Evolutionary conservation across 2,888 invertebrate species (phyloP), one percentile per base, ranked within the genome.

Genomic region (Branchipolynoe longqiensis): DNA sequence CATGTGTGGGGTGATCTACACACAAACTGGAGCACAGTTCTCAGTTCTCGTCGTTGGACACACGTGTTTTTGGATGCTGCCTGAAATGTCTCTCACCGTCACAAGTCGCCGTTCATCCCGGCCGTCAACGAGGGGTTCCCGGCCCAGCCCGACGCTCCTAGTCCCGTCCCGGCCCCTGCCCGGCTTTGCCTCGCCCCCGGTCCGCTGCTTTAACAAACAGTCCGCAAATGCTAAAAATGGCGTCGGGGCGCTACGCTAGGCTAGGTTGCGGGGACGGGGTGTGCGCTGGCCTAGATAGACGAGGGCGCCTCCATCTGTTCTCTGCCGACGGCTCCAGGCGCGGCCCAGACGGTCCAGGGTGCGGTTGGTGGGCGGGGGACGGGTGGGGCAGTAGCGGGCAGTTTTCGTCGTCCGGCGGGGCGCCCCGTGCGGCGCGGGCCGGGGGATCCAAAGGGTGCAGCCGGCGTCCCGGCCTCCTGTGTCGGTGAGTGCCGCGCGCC

Each of bases 341-440:
- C 36, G 38, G 69, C 36, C 31, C 28, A 33, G 69, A 18, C 18
- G 8, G 36, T 33, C 38, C 69, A 25, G 69, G 36, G 36, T 14
- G 12, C 36, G 6, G 36, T 14, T 6, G 38, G 36, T 1, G 36
- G 69, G 38, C 69, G 38, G 69, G 22, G 3, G 36, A 8, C 36
- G 69, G 69, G 33, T 6, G 33, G 69, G 69, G 69, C 69, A 69
- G 36, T 69, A 38, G 38, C 69, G 69, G 69, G 69, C 69, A 33
- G 18, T 69, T 33, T 4, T 69, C 69, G 38, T 33, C 18, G 38
- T 36, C 69, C 4, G 33, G 14, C 69, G 33, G 69, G 69, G 38
- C 36, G 69, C 36, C 14, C 22, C 69, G 18, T 18, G 3, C 69
- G 69, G 36, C 14, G n/a, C 69, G 22, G 18, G 69, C 33, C 69